phyloP scores from a whole-genome alignment of 2,888 invertebrate genomes.

The Xanthia icteritia region DNA sequence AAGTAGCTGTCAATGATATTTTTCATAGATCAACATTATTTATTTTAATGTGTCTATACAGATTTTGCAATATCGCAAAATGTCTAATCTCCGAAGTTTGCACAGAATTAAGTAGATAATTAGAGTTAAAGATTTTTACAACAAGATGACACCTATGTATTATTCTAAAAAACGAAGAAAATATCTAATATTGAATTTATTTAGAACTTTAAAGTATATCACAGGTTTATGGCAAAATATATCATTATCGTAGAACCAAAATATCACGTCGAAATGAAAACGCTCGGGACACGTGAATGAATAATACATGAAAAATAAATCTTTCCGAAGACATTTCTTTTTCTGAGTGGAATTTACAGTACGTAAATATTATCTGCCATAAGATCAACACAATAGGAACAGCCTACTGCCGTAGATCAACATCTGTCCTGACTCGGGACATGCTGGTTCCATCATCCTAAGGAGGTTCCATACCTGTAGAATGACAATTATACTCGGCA shows the following conservation, averaged over 20 bases:
- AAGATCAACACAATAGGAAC: slow-evolving; percentile 71
- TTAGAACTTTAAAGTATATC: slow-evolving; percentile 56
- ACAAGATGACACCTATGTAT: no score
- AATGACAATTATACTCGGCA: neutral
- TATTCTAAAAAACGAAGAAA: neutral
- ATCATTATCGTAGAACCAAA: slow-evolving; percentile 85
- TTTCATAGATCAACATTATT: slow-evolving; percentile 6
- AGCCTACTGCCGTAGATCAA: slow-evolving; percentile 11
- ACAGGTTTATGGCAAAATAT: slow-evolving; percentile 78
- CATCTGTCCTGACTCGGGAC: slow-evolving; percentile 1
- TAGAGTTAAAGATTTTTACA: neutral
- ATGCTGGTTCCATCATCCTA: neutral
- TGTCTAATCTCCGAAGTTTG: neutral
- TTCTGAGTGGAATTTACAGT: slow-evolving; percentile 81
- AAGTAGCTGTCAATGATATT: slow-evolving; percentile 27
- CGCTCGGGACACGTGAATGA: slow-evolving; percentile 86
- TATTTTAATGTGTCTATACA: neutral
- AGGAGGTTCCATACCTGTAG: neutral
- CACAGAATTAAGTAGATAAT: neutral
- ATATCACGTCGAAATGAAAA: slow-evolving; percentile 86
- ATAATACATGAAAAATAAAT: slow-evolving; percentile 89
- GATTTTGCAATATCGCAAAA: neutral
- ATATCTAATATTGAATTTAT: neutral
- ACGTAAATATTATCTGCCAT: slow-evolving; percentile 77
- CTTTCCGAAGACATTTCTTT: slow-evolving; percentile 81